These are phyloP conservation scores for Aeoliscus strigatus DNA, from an alignment of 2,797 vertebrate genomes.

Conservation along the genomic window DNA sequence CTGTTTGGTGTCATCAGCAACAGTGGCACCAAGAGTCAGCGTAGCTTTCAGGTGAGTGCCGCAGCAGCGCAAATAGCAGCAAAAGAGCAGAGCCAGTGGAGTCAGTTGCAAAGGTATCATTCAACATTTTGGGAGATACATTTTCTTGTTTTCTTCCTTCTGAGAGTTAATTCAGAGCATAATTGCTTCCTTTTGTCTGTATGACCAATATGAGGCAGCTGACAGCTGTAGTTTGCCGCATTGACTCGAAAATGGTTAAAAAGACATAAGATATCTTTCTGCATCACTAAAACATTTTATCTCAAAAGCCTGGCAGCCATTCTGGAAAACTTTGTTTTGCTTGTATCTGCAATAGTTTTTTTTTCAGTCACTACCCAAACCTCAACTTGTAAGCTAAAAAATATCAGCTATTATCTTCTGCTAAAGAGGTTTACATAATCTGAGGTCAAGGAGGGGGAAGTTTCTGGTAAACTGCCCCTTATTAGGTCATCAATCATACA, in stretches of 20 bases:
- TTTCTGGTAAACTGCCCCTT: no score
- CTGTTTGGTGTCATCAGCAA: conserved; percentile 15
- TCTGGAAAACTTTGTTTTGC: no score
- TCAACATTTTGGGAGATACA: conserved; percentile 17
- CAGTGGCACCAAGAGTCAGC: conserved; percentile 22
- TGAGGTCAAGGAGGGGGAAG: no score
- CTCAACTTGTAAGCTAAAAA: no score
- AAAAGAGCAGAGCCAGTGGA: conserved; percentile 10
- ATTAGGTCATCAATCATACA: no score
- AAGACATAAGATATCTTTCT: conserved; percentile 1
- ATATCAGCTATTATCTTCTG: no score
- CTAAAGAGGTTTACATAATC: no score
- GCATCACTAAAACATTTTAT: background rate
- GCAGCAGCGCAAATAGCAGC: conserved; percentile 17
- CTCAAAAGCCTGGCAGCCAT: no score
- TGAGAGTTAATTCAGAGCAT: conserved; percentile 5
- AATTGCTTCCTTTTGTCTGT: background rate
- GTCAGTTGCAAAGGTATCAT: conserved; percentile 14
- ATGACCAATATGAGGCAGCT: conserved; percentile 3
- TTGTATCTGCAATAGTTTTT: no score
- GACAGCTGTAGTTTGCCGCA: background rate
- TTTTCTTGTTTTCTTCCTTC: conserved; percentile 3
- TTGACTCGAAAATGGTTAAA: conserved; percentile 6
- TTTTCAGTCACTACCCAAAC: no score
- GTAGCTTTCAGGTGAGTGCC: conserved; percentile 20